Conservation (phyloP, 2,113 vertebrate genomes). For the Cricetomys ansorgei region DNA sequence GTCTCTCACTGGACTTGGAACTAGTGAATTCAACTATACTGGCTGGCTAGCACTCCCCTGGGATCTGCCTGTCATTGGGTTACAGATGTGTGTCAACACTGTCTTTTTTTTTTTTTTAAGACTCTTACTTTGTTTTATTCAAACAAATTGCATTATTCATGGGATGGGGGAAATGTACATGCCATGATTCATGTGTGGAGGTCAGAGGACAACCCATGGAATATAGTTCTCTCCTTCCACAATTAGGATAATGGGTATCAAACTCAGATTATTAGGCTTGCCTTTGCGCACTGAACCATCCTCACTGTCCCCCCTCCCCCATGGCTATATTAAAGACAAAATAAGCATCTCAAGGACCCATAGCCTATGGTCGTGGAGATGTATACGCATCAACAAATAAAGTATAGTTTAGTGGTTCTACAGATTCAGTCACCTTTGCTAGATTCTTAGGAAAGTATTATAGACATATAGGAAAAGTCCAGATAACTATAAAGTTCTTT, state of each 20-base stretch:
- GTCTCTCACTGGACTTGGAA: background rate
- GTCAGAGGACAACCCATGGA: background rate
- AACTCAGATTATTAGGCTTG: background rate
- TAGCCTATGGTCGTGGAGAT: background rate
- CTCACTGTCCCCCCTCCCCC: background rate
- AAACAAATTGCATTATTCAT: background rate
- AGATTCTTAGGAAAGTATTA: background rate
- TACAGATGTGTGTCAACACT: background rate
- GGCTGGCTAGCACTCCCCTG: background rate
- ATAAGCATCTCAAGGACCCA: background rate
- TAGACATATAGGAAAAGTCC: background rate
- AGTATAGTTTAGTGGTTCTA: background rate
- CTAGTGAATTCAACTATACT: background rate
- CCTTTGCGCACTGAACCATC: background rate
- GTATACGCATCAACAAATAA: conserved; percentile 8
- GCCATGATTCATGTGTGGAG: background rate
- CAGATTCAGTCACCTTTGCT: conserved; percentile 9
- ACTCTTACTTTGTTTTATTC: background rate
- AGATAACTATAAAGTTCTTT: conserved; percentile 25
- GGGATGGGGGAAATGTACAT: background rate
- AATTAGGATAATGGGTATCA: background rate
- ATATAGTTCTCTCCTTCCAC: background rate
- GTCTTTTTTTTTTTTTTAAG: background rate
- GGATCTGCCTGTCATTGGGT: background rate
- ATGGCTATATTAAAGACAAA: conserved; percentile 28